A percentile compares a stretch with the other conserved stretches of the same genome.
Evolutionary conservation across 2,888 invertebrate species (phyloP).

Genomic region (Hymenopus coronatus): DNA sequence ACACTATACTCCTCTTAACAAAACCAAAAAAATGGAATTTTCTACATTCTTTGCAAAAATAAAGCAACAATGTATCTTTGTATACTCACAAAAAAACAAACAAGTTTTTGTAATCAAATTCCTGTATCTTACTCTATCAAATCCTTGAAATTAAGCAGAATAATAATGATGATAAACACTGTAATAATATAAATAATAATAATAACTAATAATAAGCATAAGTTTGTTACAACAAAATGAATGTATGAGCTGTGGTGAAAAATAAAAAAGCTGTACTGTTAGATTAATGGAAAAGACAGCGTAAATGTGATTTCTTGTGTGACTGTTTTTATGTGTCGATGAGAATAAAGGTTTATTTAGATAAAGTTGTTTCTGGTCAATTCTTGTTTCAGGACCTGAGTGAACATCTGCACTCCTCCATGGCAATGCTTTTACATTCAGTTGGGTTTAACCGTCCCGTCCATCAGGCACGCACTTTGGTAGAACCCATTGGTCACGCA

Average conservation of each 20-base stretch:
- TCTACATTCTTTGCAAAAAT: neutral
- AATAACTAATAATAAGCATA: no score
- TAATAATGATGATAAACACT: neutral
- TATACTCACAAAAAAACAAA: neutral
- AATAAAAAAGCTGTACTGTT: neutral
- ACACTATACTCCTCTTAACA: neutral
- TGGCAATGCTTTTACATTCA: no score
- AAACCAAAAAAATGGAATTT: neutral
- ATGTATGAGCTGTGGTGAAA: neutral
- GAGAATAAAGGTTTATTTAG: conserved; percentile 32
- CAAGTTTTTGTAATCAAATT: neutral
- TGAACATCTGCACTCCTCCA: no score
- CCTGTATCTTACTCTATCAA: neutral
- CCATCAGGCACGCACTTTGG: no score
- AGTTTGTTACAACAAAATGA: neutral
- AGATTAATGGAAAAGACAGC: neutral
- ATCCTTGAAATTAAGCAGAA: neutral
- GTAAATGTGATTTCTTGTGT: conserved; percentile 17
- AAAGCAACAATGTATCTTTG: neutral
- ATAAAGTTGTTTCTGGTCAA: neutral
- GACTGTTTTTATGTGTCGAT: conserved; percentile 27
- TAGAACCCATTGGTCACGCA: no score
- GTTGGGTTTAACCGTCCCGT: no score
- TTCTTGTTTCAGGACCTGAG: no score
- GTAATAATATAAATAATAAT: no score